Evolutionary conservation across 2,888 invertebrate species (phyloP).

Genomic region (Papilio demoleus): DNA sequence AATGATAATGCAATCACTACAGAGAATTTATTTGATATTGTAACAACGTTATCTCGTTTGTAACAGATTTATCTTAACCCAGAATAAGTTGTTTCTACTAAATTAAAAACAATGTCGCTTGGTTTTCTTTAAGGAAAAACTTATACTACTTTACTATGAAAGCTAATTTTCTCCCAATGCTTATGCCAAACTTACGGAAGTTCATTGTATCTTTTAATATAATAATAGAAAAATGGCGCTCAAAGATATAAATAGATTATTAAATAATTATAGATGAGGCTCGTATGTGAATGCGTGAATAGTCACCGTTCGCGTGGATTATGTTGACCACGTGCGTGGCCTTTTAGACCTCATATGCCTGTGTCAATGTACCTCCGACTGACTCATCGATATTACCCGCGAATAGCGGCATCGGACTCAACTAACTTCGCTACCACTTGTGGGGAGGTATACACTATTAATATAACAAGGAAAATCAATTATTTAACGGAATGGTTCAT

Average conservation of each 20-base stretch:
- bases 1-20: slow-evolving; percentile 5
- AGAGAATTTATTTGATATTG: background rate
- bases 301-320: slow-evolving; percentile 28
- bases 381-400: slow-evolving; percentile 23
- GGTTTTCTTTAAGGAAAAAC: no score
- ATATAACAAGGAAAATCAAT: background rate
- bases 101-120: background rate
- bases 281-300: slow-evolving; percentile 35
- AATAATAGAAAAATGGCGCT: no score
- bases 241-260: slow-evolving; percentile 5
- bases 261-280: slow-evolving; percentile 7
- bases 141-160: no score
- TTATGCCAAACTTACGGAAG: no score
- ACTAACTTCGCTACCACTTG: background rate
- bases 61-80: background rate
- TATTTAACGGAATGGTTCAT: background rate
- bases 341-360: slow-evolving; percentile 47
- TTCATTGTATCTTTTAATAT: no score
- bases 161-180: no score
- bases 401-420: slow-evolving; percentile 38
- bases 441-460: no score
- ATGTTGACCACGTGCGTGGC: slow-evolving; percentile 36
- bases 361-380: slow-evolving; percentile 62
- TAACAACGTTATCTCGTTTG: background rate
- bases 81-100: no score